phyloP scores from a whole-genome alignment of 2,113 vertebrate genomes.

The Brienomyrus longianalis region DNA sequence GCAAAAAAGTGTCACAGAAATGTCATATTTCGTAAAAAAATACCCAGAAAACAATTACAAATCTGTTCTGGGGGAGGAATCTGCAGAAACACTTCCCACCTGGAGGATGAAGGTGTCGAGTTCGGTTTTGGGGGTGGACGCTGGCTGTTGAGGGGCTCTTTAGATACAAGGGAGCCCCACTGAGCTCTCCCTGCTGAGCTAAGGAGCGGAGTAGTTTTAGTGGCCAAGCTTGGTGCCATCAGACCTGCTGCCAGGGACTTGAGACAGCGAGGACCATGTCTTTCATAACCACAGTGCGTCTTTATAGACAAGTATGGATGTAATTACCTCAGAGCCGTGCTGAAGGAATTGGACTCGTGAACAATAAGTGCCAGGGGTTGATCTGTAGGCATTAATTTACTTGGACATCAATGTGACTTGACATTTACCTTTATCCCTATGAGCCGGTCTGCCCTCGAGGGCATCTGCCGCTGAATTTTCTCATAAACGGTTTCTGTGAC shows the following conservation, averaged over 20 bases:
- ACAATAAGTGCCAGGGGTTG: neutral
- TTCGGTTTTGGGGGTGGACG: neutral
- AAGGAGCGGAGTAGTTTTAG: neutral
- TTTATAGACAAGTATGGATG: neutral
- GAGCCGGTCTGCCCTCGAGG: neutral
- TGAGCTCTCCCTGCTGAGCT: neutral
- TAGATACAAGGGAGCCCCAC: neutral
- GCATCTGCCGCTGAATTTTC: neutral
- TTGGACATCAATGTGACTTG: neutral
- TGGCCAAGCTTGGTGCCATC: neutral
- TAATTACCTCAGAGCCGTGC: neutral
- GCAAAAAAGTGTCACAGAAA: neutral
- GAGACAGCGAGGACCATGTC: neutral
- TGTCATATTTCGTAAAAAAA: neutral
- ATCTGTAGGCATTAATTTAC: neutral
- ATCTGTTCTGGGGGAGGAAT: neutral
- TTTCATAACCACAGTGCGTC: neutral
- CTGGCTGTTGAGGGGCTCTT: neutral
- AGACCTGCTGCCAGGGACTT: neutral
- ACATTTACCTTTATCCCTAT: neutral
- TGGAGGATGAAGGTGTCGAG: conserved; percentile 8
- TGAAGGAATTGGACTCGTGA: neutral
- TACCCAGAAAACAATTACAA: neutral
- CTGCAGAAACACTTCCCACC: conserved; percentile 12
- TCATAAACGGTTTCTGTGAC: neutral